Evolutionary conservation across 2,888 invertebrate genomes (phyloP), one percentile per base, ranked within the genome.

Genomic region (Silvanus unidentatus): DNA sequence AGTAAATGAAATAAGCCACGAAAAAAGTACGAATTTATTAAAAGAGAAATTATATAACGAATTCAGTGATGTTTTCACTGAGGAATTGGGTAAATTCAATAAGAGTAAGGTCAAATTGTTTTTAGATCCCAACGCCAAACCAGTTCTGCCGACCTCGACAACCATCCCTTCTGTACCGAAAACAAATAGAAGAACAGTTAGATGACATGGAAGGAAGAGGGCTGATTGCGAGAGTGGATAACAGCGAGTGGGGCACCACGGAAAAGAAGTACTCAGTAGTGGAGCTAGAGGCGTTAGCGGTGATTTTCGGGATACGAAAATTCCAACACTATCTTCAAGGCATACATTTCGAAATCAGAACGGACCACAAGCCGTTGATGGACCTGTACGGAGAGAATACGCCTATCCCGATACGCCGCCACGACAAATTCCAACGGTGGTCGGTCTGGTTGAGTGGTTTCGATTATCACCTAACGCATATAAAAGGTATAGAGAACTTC

Each of bases 281-380:
- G 8, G 8, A 39, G 6, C 6, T 6, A 39, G 16, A 39, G 15
- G 16, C 15, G 10, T 16, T 5, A 13, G 5, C 13, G n/a, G 66
- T 66, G 49, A 57, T 52, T 41, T 67, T 56, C 53, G 60, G 57
- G 1, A 52, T 60, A 2, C 45, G 47, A n/a, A 64, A 61, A 41
- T 65, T 64, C 47, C 55, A 61, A 45, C 62, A 39, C 5, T 39
- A 39, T 16, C 39, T 39, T 10, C 6, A n/a, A 6, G 39, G 39
- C 6, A 12, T 14, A 8, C 6, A 14, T 13, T 39, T 39, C 16
- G 15, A 8, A 14, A 6, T 39, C 6, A 13, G 12, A 16, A 39
- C 39, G 8, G 39, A 39, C 15, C 39, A 39, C 16, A 9, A 12
- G 13, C 15, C n/a, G 6, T 39, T 6, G 16, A 14, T 11, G 12